Percentiles rank a stretch among this genome's conserved stretches.
Evolutionary conservation across 2,888 invertebrate genomes (phyloP).

Genomic region (Drosophila hamatofila): DNA sequence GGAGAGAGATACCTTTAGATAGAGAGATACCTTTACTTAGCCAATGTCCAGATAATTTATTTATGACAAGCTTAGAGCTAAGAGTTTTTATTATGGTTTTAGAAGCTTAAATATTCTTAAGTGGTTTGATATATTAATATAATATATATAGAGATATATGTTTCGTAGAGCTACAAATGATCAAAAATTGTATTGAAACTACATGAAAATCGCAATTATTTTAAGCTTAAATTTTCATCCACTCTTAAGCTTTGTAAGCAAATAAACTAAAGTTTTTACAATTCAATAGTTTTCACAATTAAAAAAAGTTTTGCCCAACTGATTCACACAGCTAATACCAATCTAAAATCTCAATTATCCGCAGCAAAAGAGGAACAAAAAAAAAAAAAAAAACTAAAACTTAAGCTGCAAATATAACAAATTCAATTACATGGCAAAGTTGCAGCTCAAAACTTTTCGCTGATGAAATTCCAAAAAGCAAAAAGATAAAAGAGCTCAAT

Average conservation of each 20-base stretch:
- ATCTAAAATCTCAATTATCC: conserved; percentile 45
- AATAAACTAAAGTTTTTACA: not conserved
- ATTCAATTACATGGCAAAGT: conserved; percentile 69
- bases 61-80: not conserved
- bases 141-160: too few relatives aligned
- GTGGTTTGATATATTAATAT: too few relatives aligned
- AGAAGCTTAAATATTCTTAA: too few relatives aligned
- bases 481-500: conserved; percentile 14
- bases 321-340: conserved; percentile 44
- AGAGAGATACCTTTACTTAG: not conserved
- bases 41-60: not conserved
- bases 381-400: not conserved
- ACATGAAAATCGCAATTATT: not conserved
- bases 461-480: conserved; percentile 5
- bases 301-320: not conserved
- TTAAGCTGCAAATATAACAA: conserved; percentile 42
- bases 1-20: not conserved
- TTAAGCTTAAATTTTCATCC: not conserved
- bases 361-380: conserved; percentile 6
- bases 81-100: not conserved
- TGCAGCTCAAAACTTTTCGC: conserved; percentile 35
- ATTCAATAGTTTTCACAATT: conserved; percentile 3
- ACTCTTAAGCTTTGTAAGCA: not conserved
- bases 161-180: too few relatives aligned
- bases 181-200: not conserved